These are phyloP conservation scores for Anguilla megastoma DNA, from an alignment of 2,797 vertebrate species.

Conservation along the genomic window DNA sequence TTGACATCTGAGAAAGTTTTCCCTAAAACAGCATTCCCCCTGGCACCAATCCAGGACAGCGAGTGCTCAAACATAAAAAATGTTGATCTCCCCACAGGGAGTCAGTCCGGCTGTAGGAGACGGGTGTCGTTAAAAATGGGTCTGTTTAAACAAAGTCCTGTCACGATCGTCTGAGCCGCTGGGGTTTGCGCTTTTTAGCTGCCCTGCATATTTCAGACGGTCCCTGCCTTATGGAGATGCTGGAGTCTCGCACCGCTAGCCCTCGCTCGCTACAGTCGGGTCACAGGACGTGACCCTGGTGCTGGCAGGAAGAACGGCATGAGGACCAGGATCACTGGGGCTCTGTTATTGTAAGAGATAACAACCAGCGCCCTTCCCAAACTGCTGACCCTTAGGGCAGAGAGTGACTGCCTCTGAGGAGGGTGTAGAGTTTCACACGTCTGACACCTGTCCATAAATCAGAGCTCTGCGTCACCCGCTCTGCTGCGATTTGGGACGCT, in stretches of 20 bases:
- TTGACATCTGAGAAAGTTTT: constrained; percentile 19
- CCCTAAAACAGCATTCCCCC: constrained; percentile 30
- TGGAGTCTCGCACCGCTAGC: background rate
- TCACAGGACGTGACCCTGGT: background rate
- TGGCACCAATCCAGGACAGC: constrained; percentile 19
- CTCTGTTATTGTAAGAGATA: constrained; percentile 7
- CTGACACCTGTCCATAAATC: background rate
- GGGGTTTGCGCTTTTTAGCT: background rate
- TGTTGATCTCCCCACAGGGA: constrained; percentile 27
- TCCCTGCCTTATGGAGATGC: constrained; percentile 13
- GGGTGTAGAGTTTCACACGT: background rate
- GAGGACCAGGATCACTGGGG: background rate
- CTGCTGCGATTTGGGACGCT: background rate
- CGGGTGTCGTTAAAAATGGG: constrained; percentile 21
- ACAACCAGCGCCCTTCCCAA: constrained; percentile 22
- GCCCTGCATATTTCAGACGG: constrained; percentile 7
- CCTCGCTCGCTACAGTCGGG: background rate
- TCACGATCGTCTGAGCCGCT: constrained; percentile 34
- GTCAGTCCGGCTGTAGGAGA: constrained; percentile 27
- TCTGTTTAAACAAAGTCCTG: constrained; percentile 21
- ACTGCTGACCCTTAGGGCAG: background rate
- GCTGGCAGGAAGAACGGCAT: background rate
- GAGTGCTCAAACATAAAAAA: constrained; percentile 5
- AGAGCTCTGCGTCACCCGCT: background rate
- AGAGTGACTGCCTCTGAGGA: background rate